Conservation (phyloP, 1,140 invertebrate genomes). For the Hylaeus anthracinus region DNA sequence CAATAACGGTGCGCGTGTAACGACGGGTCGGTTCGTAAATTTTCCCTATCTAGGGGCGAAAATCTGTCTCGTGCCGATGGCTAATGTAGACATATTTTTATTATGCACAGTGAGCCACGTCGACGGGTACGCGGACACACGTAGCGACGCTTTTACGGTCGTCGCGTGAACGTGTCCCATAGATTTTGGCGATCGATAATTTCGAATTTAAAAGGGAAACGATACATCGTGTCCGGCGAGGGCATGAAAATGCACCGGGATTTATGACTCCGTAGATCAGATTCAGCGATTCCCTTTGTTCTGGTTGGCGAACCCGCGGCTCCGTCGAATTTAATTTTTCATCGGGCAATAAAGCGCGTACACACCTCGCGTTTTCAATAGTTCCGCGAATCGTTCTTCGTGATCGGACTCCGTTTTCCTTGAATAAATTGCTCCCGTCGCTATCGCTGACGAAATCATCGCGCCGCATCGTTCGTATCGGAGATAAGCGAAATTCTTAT, state of each 20-base stretch:
- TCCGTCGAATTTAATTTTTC: background rate
- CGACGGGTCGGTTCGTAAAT: slow-evolving; percentile 14
- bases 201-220: slow-evolving; percentile 8
- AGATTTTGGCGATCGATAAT: slow-evolving; percentile 44
- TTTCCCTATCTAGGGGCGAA: slow-evolving; percentile 24
- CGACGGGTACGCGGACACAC: background rate
- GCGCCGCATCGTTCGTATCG: too few species aligned
- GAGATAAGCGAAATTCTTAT: too few species aligned
- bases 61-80: slow-evolving; percentile 38
- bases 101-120: slow-evolving; percentile 12
- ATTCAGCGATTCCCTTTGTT: background rate
- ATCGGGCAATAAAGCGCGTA: background rate
- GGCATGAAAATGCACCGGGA: background rate
- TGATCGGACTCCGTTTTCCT: too few species aligned
- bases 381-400: too few species aligned
- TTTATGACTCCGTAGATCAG: slow-evolving; percentile 5
- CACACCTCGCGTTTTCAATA: too few species aligned
- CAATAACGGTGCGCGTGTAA: slow-evolving; percentile 16
- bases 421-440: background rate
- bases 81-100: slow-evolving; percentile 31
- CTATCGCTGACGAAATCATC: too few species aligned
- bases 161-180: slow-evolving; percentile 18
- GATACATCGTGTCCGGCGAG: background rate
- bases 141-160: background rate
- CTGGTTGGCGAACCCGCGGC: background rate